Conservation (phyloP, 2,113 vertebrate species). For the Rhinogobius similis region DNA sequence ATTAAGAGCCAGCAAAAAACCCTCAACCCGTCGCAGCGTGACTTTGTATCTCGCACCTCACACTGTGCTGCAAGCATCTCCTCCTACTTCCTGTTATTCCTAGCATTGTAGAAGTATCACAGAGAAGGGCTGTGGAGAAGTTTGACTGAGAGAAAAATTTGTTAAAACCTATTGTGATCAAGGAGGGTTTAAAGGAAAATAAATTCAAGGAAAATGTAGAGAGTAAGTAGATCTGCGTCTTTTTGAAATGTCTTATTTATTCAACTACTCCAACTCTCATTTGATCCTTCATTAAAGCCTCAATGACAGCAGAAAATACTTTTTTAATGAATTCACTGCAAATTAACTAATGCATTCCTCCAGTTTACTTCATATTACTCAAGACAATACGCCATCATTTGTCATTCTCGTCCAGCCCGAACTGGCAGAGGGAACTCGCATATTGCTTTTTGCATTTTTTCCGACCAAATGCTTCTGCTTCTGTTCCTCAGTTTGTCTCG, state of each 20-base stretch:
- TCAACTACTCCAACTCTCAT: no score
- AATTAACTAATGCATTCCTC: not conserved
- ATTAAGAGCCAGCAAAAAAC: conserved; percentile 73
- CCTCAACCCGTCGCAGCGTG: conserved; percentile 53
- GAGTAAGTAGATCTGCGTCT: no score
- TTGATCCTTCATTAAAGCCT: not conserved
- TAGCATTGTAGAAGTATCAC: not conserved
- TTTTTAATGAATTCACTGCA: not conserved
- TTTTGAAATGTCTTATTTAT: no score
- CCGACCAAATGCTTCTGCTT: not conserved
- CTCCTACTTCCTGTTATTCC: conserved; percentile 28
- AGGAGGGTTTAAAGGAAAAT: no score
- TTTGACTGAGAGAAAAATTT: not conserved
- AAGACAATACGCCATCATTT: not conserved
- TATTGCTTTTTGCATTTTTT: not conserved
- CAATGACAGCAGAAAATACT: not conserved
- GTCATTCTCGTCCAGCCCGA: conserved; percentile 1
- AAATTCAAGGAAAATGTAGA: no score
- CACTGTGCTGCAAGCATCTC: conserved; percentile 40
- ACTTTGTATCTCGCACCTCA: conserved; percentile 36
- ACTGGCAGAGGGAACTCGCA: not conserved
- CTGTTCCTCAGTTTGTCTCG: not conserved
- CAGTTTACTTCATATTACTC: not conserved
- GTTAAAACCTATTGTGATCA: no score
- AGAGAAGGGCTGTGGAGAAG: not conserved